These are phyloP conservation scores for Xerus rutilus DNA, from an alignment of 2,797 vertebrate species.

Conservation along the genomic window DNA sequence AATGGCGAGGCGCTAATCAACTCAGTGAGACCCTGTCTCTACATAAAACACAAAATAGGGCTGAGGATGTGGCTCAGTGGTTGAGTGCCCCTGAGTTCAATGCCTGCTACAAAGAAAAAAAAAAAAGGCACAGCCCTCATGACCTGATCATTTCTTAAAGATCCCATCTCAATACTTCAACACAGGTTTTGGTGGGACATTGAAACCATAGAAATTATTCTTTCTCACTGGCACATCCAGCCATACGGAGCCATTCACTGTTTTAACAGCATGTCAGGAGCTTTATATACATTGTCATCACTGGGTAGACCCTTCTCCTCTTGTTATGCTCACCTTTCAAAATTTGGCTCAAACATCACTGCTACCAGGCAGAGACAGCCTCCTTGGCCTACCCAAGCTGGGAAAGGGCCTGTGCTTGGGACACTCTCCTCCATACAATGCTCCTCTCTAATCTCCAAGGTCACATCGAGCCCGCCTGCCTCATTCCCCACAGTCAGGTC, in stretches of 20 bases:
- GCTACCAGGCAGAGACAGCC: not conserved
- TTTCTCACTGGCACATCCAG: not conserved
- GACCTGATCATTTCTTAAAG: not conserved
- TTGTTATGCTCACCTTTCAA: constrained; percentile 5
- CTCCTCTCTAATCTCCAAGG: not conserved
- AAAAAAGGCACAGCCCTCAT: not conserved
- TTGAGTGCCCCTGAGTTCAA: too few species aligned
- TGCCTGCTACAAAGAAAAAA: too few species aligned
- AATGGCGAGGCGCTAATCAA: too few species aligned
- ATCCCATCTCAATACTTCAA: not conserved
- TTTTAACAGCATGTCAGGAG: not conserved
- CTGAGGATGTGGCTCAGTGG: too few species aligned
- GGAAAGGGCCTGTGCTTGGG: not conserved
- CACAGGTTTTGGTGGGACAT: not conserved
- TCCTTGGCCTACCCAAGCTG: not conserved
- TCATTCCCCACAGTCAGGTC: not conserved
- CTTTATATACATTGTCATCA: not conserved
- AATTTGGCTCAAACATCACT: constrained; percentile 1
- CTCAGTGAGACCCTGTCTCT: too few species aligned
- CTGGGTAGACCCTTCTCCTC: not conserved
- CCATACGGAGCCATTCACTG: not conserved
- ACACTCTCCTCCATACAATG: not conserved
- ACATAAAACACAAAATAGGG: too few species aligned
- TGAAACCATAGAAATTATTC: not conserved
- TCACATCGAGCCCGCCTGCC: not conserved